Percentiles rank a stretch among this genome's conserved stretches.
Conservation (phyloP, 2,797 vertebrate species). For the Euphonia xanthogaster region DNA sequence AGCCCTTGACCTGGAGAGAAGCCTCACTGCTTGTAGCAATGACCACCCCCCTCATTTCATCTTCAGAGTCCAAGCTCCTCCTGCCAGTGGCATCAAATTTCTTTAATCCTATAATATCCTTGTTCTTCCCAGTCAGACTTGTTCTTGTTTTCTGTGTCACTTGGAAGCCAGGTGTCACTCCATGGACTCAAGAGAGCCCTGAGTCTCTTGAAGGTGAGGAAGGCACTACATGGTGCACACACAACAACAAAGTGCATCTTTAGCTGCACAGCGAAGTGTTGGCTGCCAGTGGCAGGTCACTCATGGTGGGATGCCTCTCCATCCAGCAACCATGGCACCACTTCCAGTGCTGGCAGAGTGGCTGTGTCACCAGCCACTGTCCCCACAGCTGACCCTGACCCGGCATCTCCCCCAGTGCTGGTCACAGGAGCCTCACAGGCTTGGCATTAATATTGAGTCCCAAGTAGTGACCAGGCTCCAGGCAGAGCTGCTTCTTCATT, state of each 20-base stretch:
- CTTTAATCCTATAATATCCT: background rate
- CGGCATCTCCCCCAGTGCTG: background rate
- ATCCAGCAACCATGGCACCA: fast-evolving
- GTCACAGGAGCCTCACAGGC: background rate
- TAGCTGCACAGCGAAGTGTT: fast-evolving
- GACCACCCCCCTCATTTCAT: background rate
- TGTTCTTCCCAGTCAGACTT: background rate
- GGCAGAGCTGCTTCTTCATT: background rate
- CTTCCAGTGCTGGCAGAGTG: fast-evolving
- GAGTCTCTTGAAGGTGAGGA: background rate
- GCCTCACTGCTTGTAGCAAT: background rate
- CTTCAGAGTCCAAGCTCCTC: background rate
- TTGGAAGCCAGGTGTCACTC: background rate
- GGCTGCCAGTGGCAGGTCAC: background rate
- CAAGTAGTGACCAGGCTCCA: background rate
- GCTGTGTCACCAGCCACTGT: fast-evolving
- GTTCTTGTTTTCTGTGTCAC: background rate
- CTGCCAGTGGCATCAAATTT: background rate
- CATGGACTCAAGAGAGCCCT: background rate
- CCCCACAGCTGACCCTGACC: background rate
- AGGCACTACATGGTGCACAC: background rate
- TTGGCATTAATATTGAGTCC: fast-evolving
- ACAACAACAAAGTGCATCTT: background rate
- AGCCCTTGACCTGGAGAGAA: background rate
- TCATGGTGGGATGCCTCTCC: background rate